Base-by-base conservation (phyloP, 2,888 invertebrate species). In the Pardosa pseudoannulata region DNA sequence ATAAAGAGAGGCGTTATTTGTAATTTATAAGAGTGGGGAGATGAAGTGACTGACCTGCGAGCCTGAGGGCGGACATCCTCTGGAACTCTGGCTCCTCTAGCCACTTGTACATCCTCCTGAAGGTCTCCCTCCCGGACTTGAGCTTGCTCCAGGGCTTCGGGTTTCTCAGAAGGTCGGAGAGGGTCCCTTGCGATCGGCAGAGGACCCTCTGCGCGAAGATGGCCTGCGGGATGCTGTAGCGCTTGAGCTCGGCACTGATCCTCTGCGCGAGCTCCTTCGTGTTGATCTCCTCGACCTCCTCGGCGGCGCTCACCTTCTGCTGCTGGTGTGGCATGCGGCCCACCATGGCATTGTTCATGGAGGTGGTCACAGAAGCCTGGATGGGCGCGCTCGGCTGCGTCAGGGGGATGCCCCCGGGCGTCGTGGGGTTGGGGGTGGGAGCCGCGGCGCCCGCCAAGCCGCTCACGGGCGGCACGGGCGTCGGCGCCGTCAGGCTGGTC, bases 111-210 rank as follows among this genome's bases (percentile, higher is more conserved):
- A 99, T 99, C 90, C 99, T 93, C 88, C 99, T 94, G 92, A 99
- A 99, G 65, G 99, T 99, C 93, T 99, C 99, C 81, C 99, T 93
- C 50, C 99, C 99, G 39, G 98, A 98, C 93, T 99, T 99, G 91
- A 99, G 94, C 93, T 99, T 99, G 90, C 98, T 98, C 99, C 99
- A 99, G 16, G 99, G 99, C 93, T 99, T 99, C 9, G 99, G 99
- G 92, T 99, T 99, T 90, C 99, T 94, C 89, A 99, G 93, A 79
- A 99, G 94, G 93, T 99, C 99, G 90, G 98, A 98, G 73, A 99
- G 94, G 32, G 99, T 99, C 88, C 99, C 99, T 92, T 99, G 99
- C 88, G 98, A 98, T 89, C 99, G 94, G 92, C 99, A 99, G 83
- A 99, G 93, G 80, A 99, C 99, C 90, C 99, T 94, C 93, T 99